These are phyloP conservation scores for Drosophila bocqueti DNA, from an alignment of 1,140 invertebrate genomes.

Conservation along the genomic window DNA sequence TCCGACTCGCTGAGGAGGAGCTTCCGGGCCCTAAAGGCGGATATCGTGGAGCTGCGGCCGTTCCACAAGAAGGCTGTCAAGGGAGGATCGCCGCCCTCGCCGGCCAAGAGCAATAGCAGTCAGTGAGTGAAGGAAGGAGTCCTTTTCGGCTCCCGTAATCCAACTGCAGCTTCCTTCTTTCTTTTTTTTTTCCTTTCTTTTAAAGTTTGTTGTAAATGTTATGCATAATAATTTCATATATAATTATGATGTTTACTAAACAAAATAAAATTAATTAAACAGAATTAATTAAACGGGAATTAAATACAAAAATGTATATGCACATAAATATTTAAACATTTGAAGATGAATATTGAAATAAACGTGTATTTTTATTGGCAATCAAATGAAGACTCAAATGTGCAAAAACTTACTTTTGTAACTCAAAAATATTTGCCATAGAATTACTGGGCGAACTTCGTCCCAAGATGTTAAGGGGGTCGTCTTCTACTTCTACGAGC, in stretches of 20 bases:
- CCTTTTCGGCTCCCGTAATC: too few species aligned
- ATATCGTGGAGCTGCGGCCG: slow-evolving; percentile 70
- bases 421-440: background rate
- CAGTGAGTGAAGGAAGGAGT: slow-evolving; percentile 5
- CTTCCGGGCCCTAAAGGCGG: slow-evolving; percentile 72
- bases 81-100: background rate
- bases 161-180: background rate
- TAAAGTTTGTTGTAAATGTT: background rate
- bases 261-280: background rate
- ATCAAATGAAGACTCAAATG: background rate
- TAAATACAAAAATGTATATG: background rate
- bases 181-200: background rate
- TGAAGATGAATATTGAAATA: background rate
- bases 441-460: too few species aligned
- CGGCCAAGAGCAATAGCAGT: slow-evolving; percentile 12
- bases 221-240: background rate
- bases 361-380: background rate
- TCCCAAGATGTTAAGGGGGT: too few species aligned
- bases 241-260: background rate
- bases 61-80: slow-evolving; percentile 53
- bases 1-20: slow-evolving; percentile 69
- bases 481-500: too few species aligned
- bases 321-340: background rate
- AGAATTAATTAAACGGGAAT: background rate
- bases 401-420: background rate